Evolutionary conservation across 2,113 vertebrate genomes (phyloP).

Genomic region (Prunella fulvescens): DNA sequence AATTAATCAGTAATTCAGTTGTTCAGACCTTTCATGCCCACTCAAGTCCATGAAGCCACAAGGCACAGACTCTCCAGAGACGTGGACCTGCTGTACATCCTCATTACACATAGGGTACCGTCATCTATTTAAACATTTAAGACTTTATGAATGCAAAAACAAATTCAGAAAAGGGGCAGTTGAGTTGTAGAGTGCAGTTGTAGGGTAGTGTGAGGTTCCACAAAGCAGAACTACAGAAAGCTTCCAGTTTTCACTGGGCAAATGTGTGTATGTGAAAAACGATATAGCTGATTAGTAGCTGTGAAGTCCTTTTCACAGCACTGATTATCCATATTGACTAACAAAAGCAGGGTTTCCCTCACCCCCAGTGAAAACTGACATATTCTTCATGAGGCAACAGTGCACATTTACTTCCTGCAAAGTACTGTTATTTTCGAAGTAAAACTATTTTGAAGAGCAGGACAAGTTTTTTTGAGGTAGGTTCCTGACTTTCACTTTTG

Average conservation of each 20-base stretch:
- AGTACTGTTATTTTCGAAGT: not conserved
- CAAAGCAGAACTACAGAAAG: conserved; percentile 3
- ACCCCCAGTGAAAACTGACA: not conserved
- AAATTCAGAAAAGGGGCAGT: not conserved
- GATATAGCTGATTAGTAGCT: not conserved
- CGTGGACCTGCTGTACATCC: not conserved
- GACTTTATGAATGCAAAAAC: not conserved
- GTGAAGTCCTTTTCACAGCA: not conserved
- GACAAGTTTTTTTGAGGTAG: not conserved
- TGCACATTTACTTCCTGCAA: not conserved
- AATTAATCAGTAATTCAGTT: not conserved
- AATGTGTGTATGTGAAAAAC: not conserved
- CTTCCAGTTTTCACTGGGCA: not conserved
- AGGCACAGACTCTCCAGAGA: not conserved
- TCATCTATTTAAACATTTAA: not conserved
- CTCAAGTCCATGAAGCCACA: not conserved
- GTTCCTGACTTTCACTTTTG: conserved; percentile 34
- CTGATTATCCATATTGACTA: not conserved
- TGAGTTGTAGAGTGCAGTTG: not conserved
- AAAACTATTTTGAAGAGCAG: not conserved
- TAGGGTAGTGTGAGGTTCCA: not conserved
- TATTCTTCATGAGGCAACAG: not conserved
- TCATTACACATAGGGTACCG: not conserved
- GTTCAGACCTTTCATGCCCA: not conserved
- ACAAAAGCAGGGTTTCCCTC: not conserved